Conservation (phyloP, 2,113 vertebrate species). For the Butorides virescens region DNA sequence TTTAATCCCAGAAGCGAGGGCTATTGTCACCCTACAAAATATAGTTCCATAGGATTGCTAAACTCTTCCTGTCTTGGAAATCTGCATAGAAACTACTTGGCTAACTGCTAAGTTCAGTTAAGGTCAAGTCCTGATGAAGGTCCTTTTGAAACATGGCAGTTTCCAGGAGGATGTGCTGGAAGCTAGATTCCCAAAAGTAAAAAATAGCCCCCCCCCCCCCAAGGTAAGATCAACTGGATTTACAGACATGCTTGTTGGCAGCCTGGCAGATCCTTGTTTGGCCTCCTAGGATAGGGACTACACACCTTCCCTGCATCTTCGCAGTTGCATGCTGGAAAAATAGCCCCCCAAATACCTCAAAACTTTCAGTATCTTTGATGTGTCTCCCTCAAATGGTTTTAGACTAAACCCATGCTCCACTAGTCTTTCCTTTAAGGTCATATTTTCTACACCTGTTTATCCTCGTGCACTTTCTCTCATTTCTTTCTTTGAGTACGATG, state of each 20-base stretch:
- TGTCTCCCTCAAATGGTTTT: neutral
- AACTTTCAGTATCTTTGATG: neutral
- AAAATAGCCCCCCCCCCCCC: neutral
- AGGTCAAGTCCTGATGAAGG: neutral
- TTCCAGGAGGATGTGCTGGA: neutral
- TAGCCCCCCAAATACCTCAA: neutral
- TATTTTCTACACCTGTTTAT: neutral
- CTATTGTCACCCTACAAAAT: neutral
- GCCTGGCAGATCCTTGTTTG: neutral
- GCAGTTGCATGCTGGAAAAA: neutral
- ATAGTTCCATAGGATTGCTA: neutral
- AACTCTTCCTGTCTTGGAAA: neutral
- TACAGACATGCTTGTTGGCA: neutral
- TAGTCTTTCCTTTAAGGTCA: neutral
- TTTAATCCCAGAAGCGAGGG: neutral
- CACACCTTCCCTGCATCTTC: neutral
- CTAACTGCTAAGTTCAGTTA: neutral
- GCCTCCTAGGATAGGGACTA: neutral
- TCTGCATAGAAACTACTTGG: neutral
- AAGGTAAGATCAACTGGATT: neutral
- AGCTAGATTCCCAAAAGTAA: neutral
- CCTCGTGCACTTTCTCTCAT: neutral
- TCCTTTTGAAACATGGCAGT: neutral
- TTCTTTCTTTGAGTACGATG: neutral
- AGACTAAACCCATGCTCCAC: neutral